Base-by-base conservation (phyloP, 2,113 vertebrate species). In the Lanius ludovicianus region DNA sequence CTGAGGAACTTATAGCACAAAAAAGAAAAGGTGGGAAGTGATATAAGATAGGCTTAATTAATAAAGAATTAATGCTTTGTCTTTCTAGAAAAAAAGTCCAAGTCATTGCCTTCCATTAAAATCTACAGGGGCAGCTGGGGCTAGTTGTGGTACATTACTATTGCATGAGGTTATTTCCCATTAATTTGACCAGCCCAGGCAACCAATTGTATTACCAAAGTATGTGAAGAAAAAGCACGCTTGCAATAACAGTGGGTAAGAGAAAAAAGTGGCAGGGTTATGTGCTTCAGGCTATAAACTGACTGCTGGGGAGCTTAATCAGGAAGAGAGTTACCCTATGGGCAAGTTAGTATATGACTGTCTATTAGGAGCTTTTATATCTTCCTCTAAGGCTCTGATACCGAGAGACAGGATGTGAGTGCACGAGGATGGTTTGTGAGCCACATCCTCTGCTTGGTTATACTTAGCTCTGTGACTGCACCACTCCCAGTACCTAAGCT, bases 371-470 rank as follows among this genome's bases (percentile, higher is more conserved):
- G 71, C 63, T 92, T 88, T 90, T 84, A 35, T 74, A 41, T 57
- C 84, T 94, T 95, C 75, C 90, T 92, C 71, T 60, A 49, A 92
- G 88, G 85, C 87, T 89, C 78, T 80, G 91, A 79, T 88, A 85
- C 75, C 2, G 11, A 91, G 82, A 87, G 80, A 85, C 91, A 76
- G 93, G 94, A 96, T 96, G 59, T 90, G 94, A 91, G 82, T 33
- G 6, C 3, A 13, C 78, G 89, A 64, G 67, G 73, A 77, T 13
- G 18, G 83, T 35, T 39, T 69, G 78, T 69, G 87, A 90, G 87
- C 82, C 92, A 91, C 92, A 80, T 95, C 95, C 89, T 93, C 81
- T 93, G 53, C 84, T 89, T 31, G 7, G 80, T 90, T 95, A 93
- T 90, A 94, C 92, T 95, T 95, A 88, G 90, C 93, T 90, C 71